These are phyloP conservation scores for Fregetta grallaria DNA, from an alignment of 2,113 vertebrate species.

Conservation along the genomic window DNA sequence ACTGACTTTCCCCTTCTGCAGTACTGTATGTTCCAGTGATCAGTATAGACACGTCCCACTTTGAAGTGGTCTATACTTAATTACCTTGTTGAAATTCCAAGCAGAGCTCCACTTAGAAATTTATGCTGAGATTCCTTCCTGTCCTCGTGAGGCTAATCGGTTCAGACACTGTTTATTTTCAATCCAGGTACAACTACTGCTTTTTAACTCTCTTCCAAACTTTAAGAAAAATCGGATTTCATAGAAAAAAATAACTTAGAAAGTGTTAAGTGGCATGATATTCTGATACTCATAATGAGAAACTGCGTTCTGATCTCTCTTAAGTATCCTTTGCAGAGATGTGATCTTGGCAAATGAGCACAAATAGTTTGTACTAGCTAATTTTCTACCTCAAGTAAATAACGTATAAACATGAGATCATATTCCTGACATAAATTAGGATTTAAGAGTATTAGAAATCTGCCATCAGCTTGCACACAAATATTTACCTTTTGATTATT, in stretches of 20 bases:
- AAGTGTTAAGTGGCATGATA: neutral
- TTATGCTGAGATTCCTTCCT: constrained; percentile 51
- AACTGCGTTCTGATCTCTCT: neutral
- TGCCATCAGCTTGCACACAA: neutral
- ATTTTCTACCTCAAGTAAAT: neutral
- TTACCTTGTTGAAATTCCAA: constrained; percentile 55
- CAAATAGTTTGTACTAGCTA: neutral
- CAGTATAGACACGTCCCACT: constrained; percentile 29
- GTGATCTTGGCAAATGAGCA: neutral
- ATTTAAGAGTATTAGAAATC: neutral
- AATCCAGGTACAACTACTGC: constrained; percentile 22
- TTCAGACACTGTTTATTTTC: constrained; percentile 35
- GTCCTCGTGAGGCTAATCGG: constrained; percentile 40
- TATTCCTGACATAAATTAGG: neutral
- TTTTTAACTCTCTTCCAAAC: constrained; percentile 48
- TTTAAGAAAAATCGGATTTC: neutral
- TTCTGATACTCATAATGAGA: neutral
- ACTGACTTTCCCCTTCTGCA: neutral
- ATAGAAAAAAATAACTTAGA: neutral
- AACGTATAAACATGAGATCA: neutral
- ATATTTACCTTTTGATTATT: neutral
- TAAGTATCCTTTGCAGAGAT: neutral
- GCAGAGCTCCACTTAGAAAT: constrained; percentile 44
- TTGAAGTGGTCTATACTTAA: constrained; percentile 48
- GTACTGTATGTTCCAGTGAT: neutral